Base-by-base conservation (phyloP, 2,888 invertebrate species). In the Amiota communis region DNA sequence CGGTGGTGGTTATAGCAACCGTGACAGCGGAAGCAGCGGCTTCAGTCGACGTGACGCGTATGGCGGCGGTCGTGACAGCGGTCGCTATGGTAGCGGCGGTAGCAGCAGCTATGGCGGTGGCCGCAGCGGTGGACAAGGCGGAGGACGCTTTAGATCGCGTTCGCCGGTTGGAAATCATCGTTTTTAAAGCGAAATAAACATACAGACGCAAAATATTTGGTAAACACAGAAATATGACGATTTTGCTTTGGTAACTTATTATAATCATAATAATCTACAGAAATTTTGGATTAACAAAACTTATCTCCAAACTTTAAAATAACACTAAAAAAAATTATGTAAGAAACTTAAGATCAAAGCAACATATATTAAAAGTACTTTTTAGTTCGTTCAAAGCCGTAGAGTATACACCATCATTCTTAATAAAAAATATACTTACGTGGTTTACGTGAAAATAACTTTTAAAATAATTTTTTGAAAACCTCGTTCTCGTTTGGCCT, bases 81-180 rank as follows among this genome's bases (percentile, higher is more conserved):
- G 87, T 72, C 88, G 89, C 69, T 87, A 88, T 53, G 83, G 88
- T n/a, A 84, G 88, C 73, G 88, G 87, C 71, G 87, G 89, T 69
- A 89, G 89, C 81, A 90, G 90, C 74, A 90, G 90, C 80, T 91
- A 92, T 79, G 91, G 90, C 83, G 82, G 83, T 70, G 91, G 91
- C 76, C 90, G 90, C 75, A 90, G 88, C 76, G 90, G 90, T 78
- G 90, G 91, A 73, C 86, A 86, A 78, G 83, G 87, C 72, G 84
- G 88, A 75, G 86, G 89, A 73, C 87, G 88, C 72, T 89, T 88
- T 79, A 81, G 89, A 74, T 90, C 88, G 73, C 87, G 89, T 72
- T 89, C 89, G 70, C 89, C 90, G 57, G 87, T 85, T 76, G 86
- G 84, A 73, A 82, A 82, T 77, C 85, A 85, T 75, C 83, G 88